Evolutionary conservation across 2,888 invertebrate species (phyloP), one percentile per base, ranked within the genome.

Genomic region (Trachelus troglodyta): DNA sequence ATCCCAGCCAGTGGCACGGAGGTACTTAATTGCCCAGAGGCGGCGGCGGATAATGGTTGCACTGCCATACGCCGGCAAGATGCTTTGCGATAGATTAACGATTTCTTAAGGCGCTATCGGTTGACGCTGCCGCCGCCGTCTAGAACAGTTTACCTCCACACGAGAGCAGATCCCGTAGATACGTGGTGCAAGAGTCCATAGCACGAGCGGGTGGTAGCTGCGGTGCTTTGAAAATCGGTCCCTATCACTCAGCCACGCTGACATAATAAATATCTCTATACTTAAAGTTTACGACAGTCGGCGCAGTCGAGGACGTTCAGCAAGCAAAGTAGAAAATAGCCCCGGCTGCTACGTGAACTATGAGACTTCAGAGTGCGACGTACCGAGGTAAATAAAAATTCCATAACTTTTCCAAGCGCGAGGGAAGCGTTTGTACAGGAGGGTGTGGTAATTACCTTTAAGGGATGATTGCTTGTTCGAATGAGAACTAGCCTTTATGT

Each of bases 391-490:
- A 31, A 71, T 71, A 30, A 31, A 71, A 34, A 71, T 1, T 71
- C 71, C 71, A 71, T 71, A 34, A 71, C 12, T 15, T 30, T 12
- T 71, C 2, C 71, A 30, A 71, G 34, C 30, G 71, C 0, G 23
- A 71, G 30, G 3, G 30, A 71, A 30, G 30, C 30, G n/a, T 74
- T 30, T 74, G 34, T 34, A 34, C n/a, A 74, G 11, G 74, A 35
- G 23, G 34, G 74, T 33, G 33, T 12, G 33, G 35, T 74, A 74
- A n/a, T 11, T n/a, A 34, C 3, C 69, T 15, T 77, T 75, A 68
- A 35, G 69, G 69, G 77, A 77, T 75, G 37, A 69, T 56, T 23
- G 56, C 56, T 56, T 23, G 56, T 56, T 56, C 56, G 56, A 56
- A 56, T 23, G 56, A 56, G 56, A 56, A 23, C 56, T 9, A 56